Percentiles rank a stretch among this genome's conserved stretches.
Evolutionary conservation across 2,797 vertebrate species (phyloP).

Genomic region (Myotis pilosus): DNA sequence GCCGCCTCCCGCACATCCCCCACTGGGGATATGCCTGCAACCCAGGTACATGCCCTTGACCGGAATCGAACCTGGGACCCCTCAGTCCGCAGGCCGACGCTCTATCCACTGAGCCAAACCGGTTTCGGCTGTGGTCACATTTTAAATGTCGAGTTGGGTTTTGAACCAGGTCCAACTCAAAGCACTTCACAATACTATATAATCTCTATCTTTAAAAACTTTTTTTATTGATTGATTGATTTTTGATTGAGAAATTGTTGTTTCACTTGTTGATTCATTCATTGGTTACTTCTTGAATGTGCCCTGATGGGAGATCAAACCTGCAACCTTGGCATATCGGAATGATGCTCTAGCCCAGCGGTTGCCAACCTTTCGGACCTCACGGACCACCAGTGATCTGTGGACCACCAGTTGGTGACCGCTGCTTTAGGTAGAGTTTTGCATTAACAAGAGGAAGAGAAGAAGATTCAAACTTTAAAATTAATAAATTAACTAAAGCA

Average conservation of each 20-base stretch:
- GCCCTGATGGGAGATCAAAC: background rate
- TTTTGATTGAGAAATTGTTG: background rate
- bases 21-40: no score
- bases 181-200: background rate
- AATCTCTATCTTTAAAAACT: background rate
- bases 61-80: no score
- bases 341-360: background rate
- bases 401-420: no score
- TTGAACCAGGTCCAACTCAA: background rate
- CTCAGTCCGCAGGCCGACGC: no score
- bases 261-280: background rate
- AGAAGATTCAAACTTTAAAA: background rate
- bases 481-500: conserved; percentile 4
- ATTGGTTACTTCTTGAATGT: background rate
- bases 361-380: no score
- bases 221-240: background rate
- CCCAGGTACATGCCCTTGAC: no score
- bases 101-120: no score
- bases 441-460: background rate
- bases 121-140: background rate
- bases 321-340: background rate
- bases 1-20: no score
- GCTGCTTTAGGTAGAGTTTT: background rate
- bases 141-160: background rate
- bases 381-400: no score